Evolutionary conservation across 2,797 vertebrate genomes (phyloP), one percentile per base, ranked within the genome.

Genomic region (Myotis myotis): DNA sequence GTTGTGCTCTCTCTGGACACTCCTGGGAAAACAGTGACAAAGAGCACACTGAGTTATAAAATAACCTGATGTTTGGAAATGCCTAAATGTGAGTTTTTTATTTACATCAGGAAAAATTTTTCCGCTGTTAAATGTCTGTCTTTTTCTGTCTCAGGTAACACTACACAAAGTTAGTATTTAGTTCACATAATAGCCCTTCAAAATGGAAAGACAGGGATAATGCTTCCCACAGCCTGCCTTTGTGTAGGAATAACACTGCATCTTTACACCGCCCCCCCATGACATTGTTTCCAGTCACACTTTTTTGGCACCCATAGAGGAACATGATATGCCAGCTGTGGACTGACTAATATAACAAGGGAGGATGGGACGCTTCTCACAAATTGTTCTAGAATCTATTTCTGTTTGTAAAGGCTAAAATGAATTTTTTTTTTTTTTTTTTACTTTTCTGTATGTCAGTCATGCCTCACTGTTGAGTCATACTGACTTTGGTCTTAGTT

Each of bases 341-440:
- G 33, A 12, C 28, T 90, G 76, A 86, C 79, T 95, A 81, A 93
- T 33, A 25, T 33, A 33, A 47, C 1, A 44, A 53, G 5, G 41
- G 13, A 16, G 20, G 0, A 2, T 23, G 7, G 2, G 25, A 16
- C 6, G 71, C 91, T 74, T 74, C 72, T 91, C 89, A 78, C 23
- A 78, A 41, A 95, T 94, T 80, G 28, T 57, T 88, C 51, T 81
- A 68, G 16, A 84, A 7, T 85, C n/a, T 57, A 74, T 94, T 96
- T 93, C 62, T 89, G 49, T 84, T 82, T 87, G 87, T 28, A 79
- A 44, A 38, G 11, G 10, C 68, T 94, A 96, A 97, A 93, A 95
- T 93, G 94, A 95, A 91, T 83, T 66, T 44, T 8, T 68, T 51
- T 51, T 49, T 51, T 51, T 49, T 49, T 49, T 51, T 51, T 51